Evolutionary conservation across 2,888 invertebrate genomes (phyloP).

Genomic region (Cenopis cana): DNA sequence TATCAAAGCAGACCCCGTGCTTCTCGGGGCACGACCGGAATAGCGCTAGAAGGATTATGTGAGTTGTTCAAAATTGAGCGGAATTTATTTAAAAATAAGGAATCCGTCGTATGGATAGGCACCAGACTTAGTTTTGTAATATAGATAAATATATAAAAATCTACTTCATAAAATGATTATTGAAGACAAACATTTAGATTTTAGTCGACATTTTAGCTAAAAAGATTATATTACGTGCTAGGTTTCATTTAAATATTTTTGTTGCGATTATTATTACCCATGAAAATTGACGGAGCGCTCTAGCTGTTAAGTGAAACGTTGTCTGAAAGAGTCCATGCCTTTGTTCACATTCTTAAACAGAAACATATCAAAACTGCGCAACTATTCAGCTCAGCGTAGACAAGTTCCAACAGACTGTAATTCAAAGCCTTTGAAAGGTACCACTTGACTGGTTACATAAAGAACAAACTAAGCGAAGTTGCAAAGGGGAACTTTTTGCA

Average conservation of each 20-base stretch:
- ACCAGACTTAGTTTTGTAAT: too few species aligned
- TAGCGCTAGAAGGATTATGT: too few species aligned
- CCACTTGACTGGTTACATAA: slow-evolving; percentile 45
- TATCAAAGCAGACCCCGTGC: too few species aligned
- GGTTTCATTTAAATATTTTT: neutral
- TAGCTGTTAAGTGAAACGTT: neutral
- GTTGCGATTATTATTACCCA: neutral
- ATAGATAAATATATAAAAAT: too few species aligned
- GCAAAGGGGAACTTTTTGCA: slow-evolving; percentile 49
- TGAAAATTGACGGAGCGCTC: neutral
- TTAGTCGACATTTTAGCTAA: neutral
- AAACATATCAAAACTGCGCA: slow-evolving; percentile 38
- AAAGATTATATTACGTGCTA: neutral
- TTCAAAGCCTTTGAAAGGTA: slow-evolving; percentile 44
- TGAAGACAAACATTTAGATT: neutral
- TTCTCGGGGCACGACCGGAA: too few species aligned
- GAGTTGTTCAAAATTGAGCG: too few species aligned
- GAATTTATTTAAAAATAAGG: too few species aligned
- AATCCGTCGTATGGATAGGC: too few species aligned
- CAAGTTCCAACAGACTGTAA: slow-evolving; percentile 41
- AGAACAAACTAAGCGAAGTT: slow-evolving; percentile 42
- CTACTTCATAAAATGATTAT: too few species aligned
- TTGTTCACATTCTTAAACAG: slow-evolving; percentile 30
- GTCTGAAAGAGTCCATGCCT: slow-evolving; percentile 10
- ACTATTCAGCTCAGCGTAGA: slow-evolving; percentile 37